phyloP scores from a whole-genome alignment of 1,140 invertebrate species.

The Sarcophaga bullata region DNA sequence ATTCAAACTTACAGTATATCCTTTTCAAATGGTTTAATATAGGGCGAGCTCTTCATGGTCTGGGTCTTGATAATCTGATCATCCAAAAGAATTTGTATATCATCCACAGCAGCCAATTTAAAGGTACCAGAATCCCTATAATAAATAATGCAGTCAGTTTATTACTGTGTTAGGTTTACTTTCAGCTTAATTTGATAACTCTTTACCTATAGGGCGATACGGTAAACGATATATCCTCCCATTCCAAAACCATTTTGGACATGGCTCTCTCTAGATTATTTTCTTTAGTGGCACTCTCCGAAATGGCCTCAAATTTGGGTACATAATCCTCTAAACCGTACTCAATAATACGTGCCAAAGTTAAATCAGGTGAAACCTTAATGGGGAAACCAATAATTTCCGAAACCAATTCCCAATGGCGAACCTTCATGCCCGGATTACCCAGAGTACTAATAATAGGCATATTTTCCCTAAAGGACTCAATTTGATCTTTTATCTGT shows the following conservation, averaged over 20 bases:
- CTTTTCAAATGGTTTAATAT: conserved; percentile 93
- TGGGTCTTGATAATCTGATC: conserved; percentile 97
- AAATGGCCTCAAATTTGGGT: conserved; percentile 90
- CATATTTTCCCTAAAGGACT: conserved; percentile 90
- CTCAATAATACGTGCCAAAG: conserved; percentile 91
- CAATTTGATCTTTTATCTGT: conserved; percentile 74
- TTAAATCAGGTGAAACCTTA: conserved; percentile 84
- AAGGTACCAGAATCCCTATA: conserved; percentile 88
- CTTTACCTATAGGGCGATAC: conserved; percentile 62
- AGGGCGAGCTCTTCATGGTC: conserved; percentile 97
- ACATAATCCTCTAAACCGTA: conserved; percentile 92
- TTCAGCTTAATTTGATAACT: background rate
- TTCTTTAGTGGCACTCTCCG: conserved; percentile 95
- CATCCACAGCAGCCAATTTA: conserved; percentile 90
- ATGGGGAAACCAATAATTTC: conserved; percentile 95
- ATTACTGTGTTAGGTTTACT: background rate
- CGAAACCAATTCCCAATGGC: conserved; percentile 96
- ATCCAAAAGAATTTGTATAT: conserved; percentile 94
- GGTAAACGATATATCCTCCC: conserved; percentile 86
- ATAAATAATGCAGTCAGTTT: background rate
- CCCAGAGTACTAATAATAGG: conserved; percentile 92
- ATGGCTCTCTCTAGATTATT: conserved; percentile 91
- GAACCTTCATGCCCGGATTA: conserved; percentile 90
- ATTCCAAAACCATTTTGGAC: conserved; percentile 92
- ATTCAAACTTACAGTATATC: conserved; percentile 74